Percentiles rank a stretch among this genome's conserved stretches.
Conservation (phyloP, 2,113 vertebrate species). For the Oxyura jamaicensis region DNA sequence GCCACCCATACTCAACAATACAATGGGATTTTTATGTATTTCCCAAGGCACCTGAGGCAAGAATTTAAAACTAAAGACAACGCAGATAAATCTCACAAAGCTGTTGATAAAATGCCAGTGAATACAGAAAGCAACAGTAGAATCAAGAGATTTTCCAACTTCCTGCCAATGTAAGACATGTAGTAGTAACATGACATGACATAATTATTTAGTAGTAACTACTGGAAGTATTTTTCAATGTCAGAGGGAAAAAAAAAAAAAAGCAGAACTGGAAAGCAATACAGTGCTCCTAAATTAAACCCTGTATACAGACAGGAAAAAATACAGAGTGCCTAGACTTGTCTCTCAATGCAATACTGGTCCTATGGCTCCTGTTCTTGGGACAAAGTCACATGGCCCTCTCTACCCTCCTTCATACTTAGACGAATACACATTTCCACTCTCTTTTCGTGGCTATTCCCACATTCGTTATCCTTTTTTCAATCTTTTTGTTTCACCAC, state of each 20-base stretch:
- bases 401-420: no score
- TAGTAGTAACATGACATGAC: neutral
- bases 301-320: neutral
- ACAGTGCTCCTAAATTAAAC: neutral
- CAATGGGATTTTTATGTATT: neutral
- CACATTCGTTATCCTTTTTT: no score
- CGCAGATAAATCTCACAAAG: neutral
- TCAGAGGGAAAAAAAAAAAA: neutral
- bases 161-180: neutral
- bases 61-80: neutral
- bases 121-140: neutral
- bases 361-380: no score
- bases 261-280: neutral
- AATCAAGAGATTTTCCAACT: neutral
- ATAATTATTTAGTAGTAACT: neutral
- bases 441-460: no score
- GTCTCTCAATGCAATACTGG: no score
- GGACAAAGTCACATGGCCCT: no score
- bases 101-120: neutral
- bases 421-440: no score
- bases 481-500: no score
- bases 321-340: neutral
- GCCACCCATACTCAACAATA: neutral
- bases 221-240: neutral
- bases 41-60: neutral